These are phyloP conservation scores for Dorcus parallelipipedus DNA, from an alignment of 2,888 invertebrate species.

Conservation along the genomic window DNA sequence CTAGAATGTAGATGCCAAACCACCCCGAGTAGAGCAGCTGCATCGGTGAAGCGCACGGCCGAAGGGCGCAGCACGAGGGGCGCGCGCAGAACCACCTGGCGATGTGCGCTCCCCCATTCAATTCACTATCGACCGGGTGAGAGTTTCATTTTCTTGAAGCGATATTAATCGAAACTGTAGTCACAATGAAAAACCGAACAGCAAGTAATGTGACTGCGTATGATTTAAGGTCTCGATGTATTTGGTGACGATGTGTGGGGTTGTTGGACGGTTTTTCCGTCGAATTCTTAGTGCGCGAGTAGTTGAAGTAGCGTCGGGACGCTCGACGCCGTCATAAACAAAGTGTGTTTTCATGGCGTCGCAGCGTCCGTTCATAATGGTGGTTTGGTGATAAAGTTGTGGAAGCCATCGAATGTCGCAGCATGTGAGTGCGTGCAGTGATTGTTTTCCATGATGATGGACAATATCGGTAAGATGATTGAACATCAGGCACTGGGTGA, in stretches of 20 bases:
- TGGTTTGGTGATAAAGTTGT: slow-evolving; percentile 8
- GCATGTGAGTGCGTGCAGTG: slow-evolving; percentile 29
- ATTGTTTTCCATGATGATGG: slow-evolving; percentile 48
- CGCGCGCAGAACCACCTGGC: slow-evolving; percentile 50
- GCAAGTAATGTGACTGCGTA: slow-evolving; percentile 19
- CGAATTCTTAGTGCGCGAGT: slow-evolving; percentile 14
- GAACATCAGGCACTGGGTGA: slow-evolving; percentile 56
- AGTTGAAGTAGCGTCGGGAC: slow-evolving; percentile 27
- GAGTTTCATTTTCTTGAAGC: slow-evolving; percentile 24
- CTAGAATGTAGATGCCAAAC: slow-evolving; percentile 16
- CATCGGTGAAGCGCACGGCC: slow-evolving; percentile 21
- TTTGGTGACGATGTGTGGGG: slow-evolving; percentile 2
- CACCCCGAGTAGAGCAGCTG: slow-evolving; percentile 26
- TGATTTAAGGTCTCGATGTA: not conserved
- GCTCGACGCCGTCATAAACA: slow-evolving; percentile 39
- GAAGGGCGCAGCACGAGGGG: slow-evolving; percentile 45
- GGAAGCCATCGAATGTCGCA: slow-evolving; percentile 16
- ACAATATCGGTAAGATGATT: slow-evolving; percentile 59
- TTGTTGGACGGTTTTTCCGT: slow-evolving; percentile 7
- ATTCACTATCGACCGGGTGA: slow-evolving; percentile 50
- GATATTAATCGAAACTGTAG: slow-evolving; percentile 30
- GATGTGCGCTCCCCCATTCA: slow-evolving; percentile 50
- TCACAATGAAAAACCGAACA: slow-evolving; percentile 24
- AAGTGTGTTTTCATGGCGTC: slow-evolving; percentile 33
- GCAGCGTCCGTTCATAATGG: slow-evolving; percentile 13